phyloP scores from a whole-genome alignment of 35 echinoderm and acorn worm species.

The Patiria miniata region DNA sequence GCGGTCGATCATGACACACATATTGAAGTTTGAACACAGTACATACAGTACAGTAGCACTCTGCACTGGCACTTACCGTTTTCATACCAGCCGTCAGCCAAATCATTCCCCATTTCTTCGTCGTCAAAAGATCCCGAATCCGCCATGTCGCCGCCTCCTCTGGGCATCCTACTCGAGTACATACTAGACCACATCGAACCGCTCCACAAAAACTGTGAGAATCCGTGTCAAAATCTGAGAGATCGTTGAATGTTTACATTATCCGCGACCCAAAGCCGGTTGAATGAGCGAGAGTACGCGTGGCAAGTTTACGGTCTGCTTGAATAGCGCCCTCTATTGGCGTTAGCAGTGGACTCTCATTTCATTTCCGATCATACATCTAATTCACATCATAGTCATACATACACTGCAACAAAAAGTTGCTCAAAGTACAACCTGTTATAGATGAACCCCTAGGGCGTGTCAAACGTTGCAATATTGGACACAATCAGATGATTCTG shows the following conservation, averaged over 20 bases:
- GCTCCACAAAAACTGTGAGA: not conserved
- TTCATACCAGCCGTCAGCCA: conserved; percentile 73
- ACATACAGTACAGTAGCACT: too few species aligned
- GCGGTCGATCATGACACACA: too few species aligned
- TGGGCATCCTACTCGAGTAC: conserved; percentile 1
- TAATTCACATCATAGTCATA: too few species aligned
- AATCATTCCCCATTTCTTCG: conserved; percentile 17
- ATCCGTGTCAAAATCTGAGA: not conserved
- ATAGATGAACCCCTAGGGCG: too few species aligned
- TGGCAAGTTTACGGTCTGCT: not conserved
- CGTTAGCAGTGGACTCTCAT: not conserved
- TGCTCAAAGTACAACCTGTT: too few species aligned
- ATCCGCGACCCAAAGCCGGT: not conserved
- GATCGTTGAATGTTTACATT: not conserved
- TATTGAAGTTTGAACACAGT: too few species aligned
- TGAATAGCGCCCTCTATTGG: conserved; percentile 9
- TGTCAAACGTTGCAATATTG: too few species aligned
- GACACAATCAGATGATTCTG: too few species aligned
- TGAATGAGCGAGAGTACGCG: not conserved
- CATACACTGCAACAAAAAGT: too few species aligned
- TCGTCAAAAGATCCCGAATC: conserved; percentile 37
- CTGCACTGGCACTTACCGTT: conserved; percentile 54
- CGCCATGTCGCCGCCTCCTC: conserved; percentile 11
- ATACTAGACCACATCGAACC: conserved; percentile 6
- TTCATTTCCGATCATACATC: too few species aligned